Evolutionary conservation across 2,113 vertebrate genomes (phyloP).

Genomic region (Seriola aureovittata): DNA sequence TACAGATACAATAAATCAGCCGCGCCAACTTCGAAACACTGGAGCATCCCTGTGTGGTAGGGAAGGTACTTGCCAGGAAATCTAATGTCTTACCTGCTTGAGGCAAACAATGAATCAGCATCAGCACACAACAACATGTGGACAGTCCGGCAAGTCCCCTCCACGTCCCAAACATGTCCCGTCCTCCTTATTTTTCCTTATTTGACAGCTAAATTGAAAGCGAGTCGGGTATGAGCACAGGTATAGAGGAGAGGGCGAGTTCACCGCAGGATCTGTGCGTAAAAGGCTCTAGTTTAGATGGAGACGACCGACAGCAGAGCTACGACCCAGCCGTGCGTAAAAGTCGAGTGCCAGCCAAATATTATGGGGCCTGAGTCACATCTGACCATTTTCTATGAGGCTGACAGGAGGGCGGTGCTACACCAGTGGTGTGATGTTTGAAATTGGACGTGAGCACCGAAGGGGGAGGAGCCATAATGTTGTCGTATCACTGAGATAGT

Average conservation of each 20-base stretch:
- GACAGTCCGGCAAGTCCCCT: conserved; percentile 40
- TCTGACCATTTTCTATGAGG: conserved; percentile 53
- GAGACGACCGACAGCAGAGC: not conserved
- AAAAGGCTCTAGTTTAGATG: not conserved
- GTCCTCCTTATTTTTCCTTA: not conserved
- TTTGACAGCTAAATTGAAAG: not conserved
- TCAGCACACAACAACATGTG: conserved; percentile 62
- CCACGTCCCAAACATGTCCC: conserved; percentile 57
- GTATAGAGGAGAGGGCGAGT: not conserved
- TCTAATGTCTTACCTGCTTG: conserved; percentile 66
- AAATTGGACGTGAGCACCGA: conserved; percentile 44
- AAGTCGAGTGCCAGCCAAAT: conserved; percentile 22
- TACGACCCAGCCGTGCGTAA: not conserved
- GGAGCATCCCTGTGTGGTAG: not conserved
- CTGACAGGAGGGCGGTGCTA: conserved; percentile 70
- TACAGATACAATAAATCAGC: not conserved
- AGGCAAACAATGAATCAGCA: conserved; percentile 53
- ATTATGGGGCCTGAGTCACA: not conserved
- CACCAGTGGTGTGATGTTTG: conserved; percentile 83
- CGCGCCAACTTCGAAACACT: not conserved
- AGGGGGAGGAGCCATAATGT: conserved; percentile 69
- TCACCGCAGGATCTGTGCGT: not conserved
- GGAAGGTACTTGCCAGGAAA: not conserved
- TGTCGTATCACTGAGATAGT: conserved; percentile 23
- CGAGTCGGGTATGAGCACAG: not conserved